Conservation (phyloP, 2,113 vertebrate genomes). For the Siphamia tubifer region DNA sequence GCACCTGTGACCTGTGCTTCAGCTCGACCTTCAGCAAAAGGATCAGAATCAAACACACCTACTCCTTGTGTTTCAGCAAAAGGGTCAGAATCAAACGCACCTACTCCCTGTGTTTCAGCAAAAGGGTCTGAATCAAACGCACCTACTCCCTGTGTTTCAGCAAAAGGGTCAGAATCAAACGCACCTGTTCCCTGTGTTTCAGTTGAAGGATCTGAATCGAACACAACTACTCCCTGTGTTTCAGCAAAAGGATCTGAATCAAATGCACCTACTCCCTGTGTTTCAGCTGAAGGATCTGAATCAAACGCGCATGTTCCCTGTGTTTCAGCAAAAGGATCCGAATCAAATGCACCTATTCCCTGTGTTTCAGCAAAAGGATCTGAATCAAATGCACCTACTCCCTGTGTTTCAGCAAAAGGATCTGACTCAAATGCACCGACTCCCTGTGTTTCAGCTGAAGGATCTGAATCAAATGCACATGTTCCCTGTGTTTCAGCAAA, state of each 20-base stretch:
- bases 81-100: neutral
- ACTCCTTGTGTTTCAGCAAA: neutral
- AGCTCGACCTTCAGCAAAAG: too few species aligned
- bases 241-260: too few species aligned
- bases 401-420: conserved; percentile 1
- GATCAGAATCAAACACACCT: neutral
- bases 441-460: neutral
- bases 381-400: neutral
- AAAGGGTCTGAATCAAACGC: neutral
- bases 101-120: neutral
- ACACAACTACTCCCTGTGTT: neutral
- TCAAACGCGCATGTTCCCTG: too few species aligned
- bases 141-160: neutral
- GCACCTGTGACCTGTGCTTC: neutral
- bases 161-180: neutral
- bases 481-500: neutral
- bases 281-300: too few species aligned
- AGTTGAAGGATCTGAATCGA: neutral
- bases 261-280: too few species aligned
- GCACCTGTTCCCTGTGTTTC: neutral
- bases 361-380: too few species aligned
- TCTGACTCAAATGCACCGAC: neutral
- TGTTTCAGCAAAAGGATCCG: too few species aligned
- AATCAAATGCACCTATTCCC: too few species aligned
- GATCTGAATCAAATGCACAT: neutral